Percentiles rank a stretch among this genome's conserved stretches.
Evolutionary conservation across 1,140 invertebrate genomes (phyloP).

Genomic region (Parasteatoda tepidariorum): DNA sequence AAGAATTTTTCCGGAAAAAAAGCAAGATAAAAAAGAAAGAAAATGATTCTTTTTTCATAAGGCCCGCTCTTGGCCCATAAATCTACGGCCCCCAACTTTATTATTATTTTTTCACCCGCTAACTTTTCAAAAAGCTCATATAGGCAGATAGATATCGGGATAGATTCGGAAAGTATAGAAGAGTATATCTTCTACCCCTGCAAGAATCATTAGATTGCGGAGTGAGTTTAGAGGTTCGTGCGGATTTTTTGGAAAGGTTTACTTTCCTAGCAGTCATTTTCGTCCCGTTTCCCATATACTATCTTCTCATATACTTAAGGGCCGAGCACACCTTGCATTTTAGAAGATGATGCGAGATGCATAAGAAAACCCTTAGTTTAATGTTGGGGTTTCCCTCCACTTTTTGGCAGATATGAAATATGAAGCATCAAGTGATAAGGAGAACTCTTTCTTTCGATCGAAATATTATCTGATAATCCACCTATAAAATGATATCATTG

Average conservation of each 20-base stretch:
- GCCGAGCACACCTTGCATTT: constrained; percentile 45
- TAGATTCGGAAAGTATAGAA: constrained; percentile 38
- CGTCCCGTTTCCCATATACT: constrained; percentile 8
- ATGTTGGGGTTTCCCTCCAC: constrained; percentile 42
- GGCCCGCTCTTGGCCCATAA: constrained; percentile 33
- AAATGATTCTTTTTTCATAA: constrained; percentile 58
- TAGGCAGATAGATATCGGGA: constrained; percentile 57
- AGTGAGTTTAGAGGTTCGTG: constrained; percentile 54
- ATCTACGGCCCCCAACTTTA: constrained; percentile 26
- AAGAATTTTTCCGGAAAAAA: constrained; percentile 11
- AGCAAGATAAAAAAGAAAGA: constrained; percentile 15
- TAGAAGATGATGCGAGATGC: constrained; percentile 51
- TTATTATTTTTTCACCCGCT: neutral
- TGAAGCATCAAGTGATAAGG: constrained; percentile 54
- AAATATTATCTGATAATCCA: neutral
- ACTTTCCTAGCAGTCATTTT: constrained; percentile 33
- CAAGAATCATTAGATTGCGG: constrained; percentile 57
- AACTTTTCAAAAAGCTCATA: constrained; percentile 56
- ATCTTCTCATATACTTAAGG: constrained; percentile 47
- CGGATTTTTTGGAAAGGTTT: constrained; percentile 30
- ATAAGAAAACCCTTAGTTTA: constrained; percentile 60
- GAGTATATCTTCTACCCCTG: constrained; percentile 55
- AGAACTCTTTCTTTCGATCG: neutral
- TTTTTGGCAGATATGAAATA: constrained; percentile 31
- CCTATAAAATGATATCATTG: neutral